Base-by-base conservation (phyloP, 2,113 vertebrate species). In the Mola mola region DNA sequence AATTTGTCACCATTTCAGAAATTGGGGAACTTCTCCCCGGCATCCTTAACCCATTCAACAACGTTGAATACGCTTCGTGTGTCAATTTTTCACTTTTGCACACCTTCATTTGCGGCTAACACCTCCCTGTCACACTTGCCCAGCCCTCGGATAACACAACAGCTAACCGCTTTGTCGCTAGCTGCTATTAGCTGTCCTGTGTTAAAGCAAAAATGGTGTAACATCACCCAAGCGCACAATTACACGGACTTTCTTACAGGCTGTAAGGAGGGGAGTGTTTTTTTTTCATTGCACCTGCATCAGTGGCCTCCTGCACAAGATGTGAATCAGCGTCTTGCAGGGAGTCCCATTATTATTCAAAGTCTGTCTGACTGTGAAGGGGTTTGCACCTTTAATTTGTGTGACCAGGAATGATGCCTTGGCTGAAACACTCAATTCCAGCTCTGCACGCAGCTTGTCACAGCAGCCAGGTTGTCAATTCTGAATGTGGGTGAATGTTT, bases 131-230 rank as follows among this genome's bases (percentile, higher is more conserved):
- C 73, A 65, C 59, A 33, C 46, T 7, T n/a, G 8, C 56, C 15
- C 3, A 36, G 40, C 58, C 44, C 44, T 29, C 4, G 43, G 42
- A 40, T 29, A 31, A 58, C 63, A 63, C 44, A 26, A 38, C 38
- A 22, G 41, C 28, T 53, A 37, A 59, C 49, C 46, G 49, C 50
- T 36, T 17, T 50, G 46, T 83, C 58, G 76, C 84, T 80, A 84
- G 52, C 60, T 25, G 29, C 17, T 38, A 69, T 82, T 66, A 66
- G 44, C 52, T 37, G 8, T n/a, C 40, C 41, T 77, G 61, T 68
- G 60, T 33, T 29, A 50, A 74, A 72, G 51, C 49, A 70, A 34
- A 56, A 62, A n/a, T n/a, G n/a, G n/a, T n/a, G n/a, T n/a, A n/a
- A 37, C 38, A 66, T 42, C 44, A 46, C 24, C 13, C 22, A 25